Evolutionary conservation across 2,797 vertebrate genomes (phyloP), one percentile per base, ranked within the genome.

Genomic region (Gymnoscopelus microlampas): DNA sequence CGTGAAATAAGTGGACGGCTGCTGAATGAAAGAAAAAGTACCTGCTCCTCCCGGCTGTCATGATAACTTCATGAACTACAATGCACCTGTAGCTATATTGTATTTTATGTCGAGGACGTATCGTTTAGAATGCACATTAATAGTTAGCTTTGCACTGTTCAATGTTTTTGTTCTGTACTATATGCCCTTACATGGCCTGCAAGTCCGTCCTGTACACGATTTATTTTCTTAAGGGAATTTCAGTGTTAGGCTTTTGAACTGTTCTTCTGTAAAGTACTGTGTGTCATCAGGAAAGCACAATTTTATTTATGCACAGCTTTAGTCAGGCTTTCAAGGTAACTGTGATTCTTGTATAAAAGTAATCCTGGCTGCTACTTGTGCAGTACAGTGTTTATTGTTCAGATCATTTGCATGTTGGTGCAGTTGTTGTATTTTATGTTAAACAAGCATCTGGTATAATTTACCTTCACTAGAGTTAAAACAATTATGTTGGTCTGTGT

Each of bases 331-430:
- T 71, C 53, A 49, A 82, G 78, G 70, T 7, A 69, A 63, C 55
- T 23, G 56, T 24, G 53, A 76, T 50, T 44, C 80, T 78, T 35
- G 55, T 85, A 61, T 44, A 66, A 65, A 77, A 59, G 77, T 73
- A 66, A 67, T 49, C 73, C 73, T 68, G 72, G 84, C 84, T 81
- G 83, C 79, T 80, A 61, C 77, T 57, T 48, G 72, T 78, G 63
- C 71, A 66, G 80, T 89, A 82, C 68, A 1, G 82, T 88, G 82
- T 84, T 87, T 80, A 50, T 74, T 10, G 78, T 88, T 79, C 60
- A 26, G 48, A 74, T 86, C 78, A 24, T 49, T 81, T 81, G 91
- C 91, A 91, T 92, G 90, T 88, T 71, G 81, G 83, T 87, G 82
- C 73, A 76, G 47, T 23, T 60, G 70, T 53, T 60, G 48, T 64